Evolutionary conservation across 37 sponge, comb jelly and placozoan genomes (phyloP).

Genomic region (Diacarnus erythraeanus): DNA sequence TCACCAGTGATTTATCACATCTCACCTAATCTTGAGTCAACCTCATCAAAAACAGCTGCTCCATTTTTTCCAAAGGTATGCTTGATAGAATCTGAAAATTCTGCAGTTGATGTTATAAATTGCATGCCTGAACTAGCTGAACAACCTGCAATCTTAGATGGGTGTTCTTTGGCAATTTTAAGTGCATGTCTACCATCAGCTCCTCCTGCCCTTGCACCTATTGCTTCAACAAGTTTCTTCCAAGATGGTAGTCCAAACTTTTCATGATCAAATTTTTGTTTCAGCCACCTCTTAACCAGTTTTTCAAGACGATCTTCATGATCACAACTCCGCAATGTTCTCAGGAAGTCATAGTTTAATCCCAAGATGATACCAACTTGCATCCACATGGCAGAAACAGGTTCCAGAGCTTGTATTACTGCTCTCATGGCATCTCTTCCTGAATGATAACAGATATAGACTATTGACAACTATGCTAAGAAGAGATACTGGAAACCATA

Average conservation of each 20-base stretch:
- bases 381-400: background rate
- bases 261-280: background rate
- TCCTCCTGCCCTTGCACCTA: conserved; percentile 21
- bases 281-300: conserved; percentile 16
- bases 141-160: too few relatives aligned
- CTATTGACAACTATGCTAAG: background rate
- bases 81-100: too few relatives aligned
- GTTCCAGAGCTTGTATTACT: background rate
- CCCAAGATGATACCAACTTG: background rate
- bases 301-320: background rate
- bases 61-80: too few relatives aligned
- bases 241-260: conserved; percentile 27
- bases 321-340: background rate
- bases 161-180: conserved; percentile 8
- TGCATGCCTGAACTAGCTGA: too few relatives aligned
- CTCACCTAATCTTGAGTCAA: too few relatives aligned
- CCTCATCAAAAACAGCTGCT: too few relatives aligned
- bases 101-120: too few relatives aligned
- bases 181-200: background rate
- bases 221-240: conserved; percentile 32
- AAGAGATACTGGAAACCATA: background rate
- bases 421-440: background rate
- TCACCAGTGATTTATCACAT: too few relatives aligned
- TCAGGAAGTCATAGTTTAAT: background rate
- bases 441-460: too few relatives aligned